These are phyloP conservation scores for Sycophila sp. DNA, from an alignment of 1,140 invertebrate genomes.

Conservation along the genomic window DNA sequence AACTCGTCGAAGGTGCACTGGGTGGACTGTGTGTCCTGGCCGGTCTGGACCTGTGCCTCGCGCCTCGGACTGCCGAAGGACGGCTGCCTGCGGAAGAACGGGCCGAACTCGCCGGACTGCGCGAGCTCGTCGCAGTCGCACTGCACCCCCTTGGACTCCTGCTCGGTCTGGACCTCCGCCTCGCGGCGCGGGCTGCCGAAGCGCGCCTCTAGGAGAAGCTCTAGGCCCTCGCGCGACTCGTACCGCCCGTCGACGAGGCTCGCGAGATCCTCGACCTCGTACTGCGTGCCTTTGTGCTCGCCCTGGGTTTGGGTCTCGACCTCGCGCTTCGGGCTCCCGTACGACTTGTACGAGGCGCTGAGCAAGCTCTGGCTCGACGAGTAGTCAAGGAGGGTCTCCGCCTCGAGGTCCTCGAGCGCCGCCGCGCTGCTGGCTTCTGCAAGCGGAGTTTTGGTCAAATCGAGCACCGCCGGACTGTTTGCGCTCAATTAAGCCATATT, in stretches of 20 bases:
- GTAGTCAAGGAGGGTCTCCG: constrained; percentile 13
- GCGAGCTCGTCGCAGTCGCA: constrained; percentile 40
- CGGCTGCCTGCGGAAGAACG: not conserved
- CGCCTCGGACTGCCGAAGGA: constrained; percentile 41
- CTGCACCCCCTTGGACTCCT: constrained; percentile 57
- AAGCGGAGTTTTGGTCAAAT: no score
- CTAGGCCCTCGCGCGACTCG: constrained; percentile 41
- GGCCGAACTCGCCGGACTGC: not conserved
- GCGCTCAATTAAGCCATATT: no score
- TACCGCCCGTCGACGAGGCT: not conserved
- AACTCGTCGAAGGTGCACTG: constrained; percentile 51
- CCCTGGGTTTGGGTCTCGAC: constrained; percentile 59
- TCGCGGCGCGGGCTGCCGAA: constrained; percentile 48
- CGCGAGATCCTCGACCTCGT: constrained; percentile 50
- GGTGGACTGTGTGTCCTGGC: constrained; percentile 54
- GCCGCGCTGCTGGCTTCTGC: constrained; percentile 16
- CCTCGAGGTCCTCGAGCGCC: constrained; percentile 31
- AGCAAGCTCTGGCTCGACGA: constrained; percentile 22
- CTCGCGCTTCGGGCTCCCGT: constrained; percentile 50
- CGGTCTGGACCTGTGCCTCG: constrained; percentile 58
- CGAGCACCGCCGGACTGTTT: no score
- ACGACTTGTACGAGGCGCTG: constrained; percentile 18
- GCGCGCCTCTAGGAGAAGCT: constrained; percentile 37
- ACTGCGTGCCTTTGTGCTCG: constrained; percentile 58
- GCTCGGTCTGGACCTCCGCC: constrained; percentile 49